Evolutionary conservation across 2,888 invertebrate genomes (phyloP), one percentile per base, ranked within the genome.

Genomic region (Steinernema scapterisci): DNA sequence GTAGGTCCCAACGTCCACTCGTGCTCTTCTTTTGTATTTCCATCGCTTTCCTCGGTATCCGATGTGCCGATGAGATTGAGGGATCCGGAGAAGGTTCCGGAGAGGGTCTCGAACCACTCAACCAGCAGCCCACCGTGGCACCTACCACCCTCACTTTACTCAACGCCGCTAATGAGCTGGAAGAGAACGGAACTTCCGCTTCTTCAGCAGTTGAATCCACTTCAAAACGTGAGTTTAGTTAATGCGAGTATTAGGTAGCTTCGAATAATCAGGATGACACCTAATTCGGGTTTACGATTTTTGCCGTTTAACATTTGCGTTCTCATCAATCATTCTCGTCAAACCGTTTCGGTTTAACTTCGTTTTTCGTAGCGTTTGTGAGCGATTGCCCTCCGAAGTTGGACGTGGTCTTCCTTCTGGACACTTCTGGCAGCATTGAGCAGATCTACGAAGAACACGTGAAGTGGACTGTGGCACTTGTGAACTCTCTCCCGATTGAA

Each of bases 351-450:
- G 9, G 38, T 38, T 9, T n/a, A n/a, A n/a, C n/a, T n/a, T n/a
- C n/a, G n/a, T 38, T 38, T 38, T 38, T 63, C 31, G 19, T 31
- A 63, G 63, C 63, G 16, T 27, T 31, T 16, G 63, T 31, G 25
- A n/a, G 31, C 11, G 78, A 80, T 23, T 87, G 85, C 63, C 82
- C 81, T 9, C 86, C 87, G 2, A 79, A 81, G 43, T 52, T 87
- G 71, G 87, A 87, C 73, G 63, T 87, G 2, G 80, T 84, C n/a
- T 84, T 87, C 52, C 73, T 87, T 27, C 77, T 87, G 73, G 87
- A 87, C 77, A 84, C 85, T 9, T 85, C 85, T 7, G 86, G 85
- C 16, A 81, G 82, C 56, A 79, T 81, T 48, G 82, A 85, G 16
- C 80, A 79, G 13, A 76, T 84, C n/a, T 83, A 82, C 70, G 75